Conservation (phyloP, 2,888 invertebrate genomes). For the Liodrosophila aerea region DNA sequence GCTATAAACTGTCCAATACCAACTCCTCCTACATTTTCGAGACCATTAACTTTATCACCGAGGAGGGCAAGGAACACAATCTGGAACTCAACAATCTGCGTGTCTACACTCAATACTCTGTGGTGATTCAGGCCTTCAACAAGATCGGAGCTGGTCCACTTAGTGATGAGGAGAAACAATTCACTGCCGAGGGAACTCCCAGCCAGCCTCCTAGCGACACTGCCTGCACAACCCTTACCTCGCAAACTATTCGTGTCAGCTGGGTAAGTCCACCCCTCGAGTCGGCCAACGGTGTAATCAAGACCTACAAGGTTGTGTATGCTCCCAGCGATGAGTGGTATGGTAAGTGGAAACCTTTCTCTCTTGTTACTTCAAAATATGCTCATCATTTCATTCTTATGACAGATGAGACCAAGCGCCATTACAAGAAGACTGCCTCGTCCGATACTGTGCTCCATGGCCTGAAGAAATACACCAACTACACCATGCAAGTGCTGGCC, state of each 20-base stretch:
- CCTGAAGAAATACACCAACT: conserved; percentile 96
- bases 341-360: conserved; percentile 85
- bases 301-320: conserved; percentile 97
- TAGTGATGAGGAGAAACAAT: conserved; percentile 93
- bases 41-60: conserved; percentile 94
- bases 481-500: conserved; percentile 97
- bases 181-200: conserved; percentile 96
- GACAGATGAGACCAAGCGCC: conserved; percentile 93
- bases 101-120: conserved; percentile 97
- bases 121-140: conserved; percentile 97
- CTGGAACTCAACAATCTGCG: conserved; percentile 91
- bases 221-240: conserved; percentile 95
- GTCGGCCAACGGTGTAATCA: conserved; percentile 96
- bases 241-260: conserved; percentile 95
- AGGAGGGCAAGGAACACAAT: conserved; percentile 95
- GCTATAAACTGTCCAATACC: conserved; percentile 91
- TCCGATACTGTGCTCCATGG: conserved; percentile 96
- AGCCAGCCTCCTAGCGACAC: conserved; percentile 96
- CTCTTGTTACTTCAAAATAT: neutral
- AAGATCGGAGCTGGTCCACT: conserved; percentile 96
- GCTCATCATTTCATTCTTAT: too few relatives aligned
- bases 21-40: conserved; percentile 95
- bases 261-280: conserved; percentile 97
- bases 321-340: conserved; percentile 96
- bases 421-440: conserved; percentile 95